These are phyloP conservation scores for Plectropomus leopardus DNA, from an alignment of 2,113 vertebrate species.

Conservation along the genomic window DNA sequence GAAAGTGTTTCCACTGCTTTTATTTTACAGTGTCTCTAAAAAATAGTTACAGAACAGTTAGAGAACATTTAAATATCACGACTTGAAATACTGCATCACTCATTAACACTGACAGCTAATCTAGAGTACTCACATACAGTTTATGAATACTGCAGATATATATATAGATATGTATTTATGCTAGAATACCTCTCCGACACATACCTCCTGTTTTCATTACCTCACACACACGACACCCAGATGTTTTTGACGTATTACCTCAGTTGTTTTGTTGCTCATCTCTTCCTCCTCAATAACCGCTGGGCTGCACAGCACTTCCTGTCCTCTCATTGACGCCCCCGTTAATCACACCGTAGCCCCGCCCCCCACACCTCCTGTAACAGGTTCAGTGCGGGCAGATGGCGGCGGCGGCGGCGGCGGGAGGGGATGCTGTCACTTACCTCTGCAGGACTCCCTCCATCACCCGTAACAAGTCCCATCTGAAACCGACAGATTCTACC, in stretches of 20 bases:
- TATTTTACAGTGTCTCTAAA: neutral
- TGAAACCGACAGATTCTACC: conserved; percentile 79
- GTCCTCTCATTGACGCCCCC: conserved; percentile 8
- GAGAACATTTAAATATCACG: neutral
- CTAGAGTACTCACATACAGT: neutral
- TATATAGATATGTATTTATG: neutral
- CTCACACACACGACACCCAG: conserved; percentile 49
- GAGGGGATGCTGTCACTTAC: conserved; percentile 14
- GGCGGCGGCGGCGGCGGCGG: conserved; percentile 9
- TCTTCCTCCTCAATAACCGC: conserved; percentile 13
- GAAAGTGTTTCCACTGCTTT: conserved; percentile 6
- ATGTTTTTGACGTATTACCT: conserved; percentile 48
- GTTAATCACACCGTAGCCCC: neutral
- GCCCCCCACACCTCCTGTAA: conserved; percentile 28
- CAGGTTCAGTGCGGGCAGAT: conserved; percentile 31
- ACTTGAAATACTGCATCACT: neutral
- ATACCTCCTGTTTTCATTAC: conserved; percentile 68
- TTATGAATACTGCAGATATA: neutral
- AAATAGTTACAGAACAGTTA: neutral
- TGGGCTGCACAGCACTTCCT: conserved; percentile 41
- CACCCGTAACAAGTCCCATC: conserved; percentile 32
- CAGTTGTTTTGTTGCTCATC: conserved; percentile 28
- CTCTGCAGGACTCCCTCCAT: conserved; percentile 8
- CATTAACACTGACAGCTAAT: neutral
- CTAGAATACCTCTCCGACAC: conserved; percentile 62